Percentiles rank a stretch among this genome's conserved stretches.
phyloP scores from a whole-genome alignment of 2,113 vertebrate species.

The Cochlearius cochlearius region DNA sequence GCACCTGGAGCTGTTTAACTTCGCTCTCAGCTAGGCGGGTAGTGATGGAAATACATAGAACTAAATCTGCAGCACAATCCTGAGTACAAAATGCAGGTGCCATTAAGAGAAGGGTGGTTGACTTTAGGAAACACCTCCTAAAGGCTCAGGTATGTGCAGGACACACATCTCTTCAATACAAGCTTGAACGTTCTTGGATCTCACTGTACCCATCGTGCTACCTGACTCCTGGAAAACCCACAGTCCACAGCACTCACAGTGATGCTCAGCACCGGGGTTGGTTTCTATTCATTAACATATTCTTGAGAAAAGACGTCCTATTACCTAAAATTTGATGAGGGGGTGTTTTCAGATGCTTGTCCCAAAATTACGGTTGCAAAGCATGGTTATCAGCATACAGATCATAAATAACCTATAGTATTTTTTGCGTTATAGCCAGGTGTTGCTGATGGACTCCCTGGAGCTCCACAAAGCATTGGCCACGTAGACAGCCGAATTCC shows the following conservation, averaged over 20 bases:
- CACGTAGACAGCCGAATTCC: neutral
- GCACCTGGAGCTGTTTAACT: neutral
- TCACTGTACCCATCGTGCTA: neutral
- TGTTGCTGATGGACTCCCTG: slow-evolving; percentile 10
- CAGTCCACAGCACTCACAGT: neutral
- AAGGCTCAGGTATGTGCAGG: neutral
- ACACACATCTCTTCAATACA: neutral
- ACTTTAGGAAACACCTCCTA: neutral
- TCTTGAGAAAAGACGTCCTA: neutral
- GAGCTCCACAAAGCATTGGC: slow-evolving; percentile 11
- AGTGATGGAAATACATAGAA: neutral
- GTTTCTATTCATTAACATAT: neutral
- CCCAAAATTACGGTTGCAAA: neutral
- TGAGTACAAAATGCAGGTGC: neutral
- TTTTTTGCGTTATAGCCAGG: neutral
- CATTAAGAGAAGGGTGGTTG: neutral
- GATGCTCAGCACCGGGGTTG: neutral
- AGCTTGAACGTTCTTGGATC: neutral
- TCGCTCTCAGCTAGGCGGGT: neutral
- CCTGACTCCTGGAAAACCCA: neutral
- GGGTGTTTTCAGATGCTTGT: neutral
- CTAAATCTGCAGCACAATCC: neutral
- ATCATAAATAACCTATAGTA: slow-evolving; percentile 19
- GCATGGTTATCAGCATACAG: neutral
- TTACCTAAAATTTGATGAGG: neutral